phyloP scores from a whole-genome alignment of 1,140 invertebrate genomes.

The Apocrypta bakeri region DNA sequence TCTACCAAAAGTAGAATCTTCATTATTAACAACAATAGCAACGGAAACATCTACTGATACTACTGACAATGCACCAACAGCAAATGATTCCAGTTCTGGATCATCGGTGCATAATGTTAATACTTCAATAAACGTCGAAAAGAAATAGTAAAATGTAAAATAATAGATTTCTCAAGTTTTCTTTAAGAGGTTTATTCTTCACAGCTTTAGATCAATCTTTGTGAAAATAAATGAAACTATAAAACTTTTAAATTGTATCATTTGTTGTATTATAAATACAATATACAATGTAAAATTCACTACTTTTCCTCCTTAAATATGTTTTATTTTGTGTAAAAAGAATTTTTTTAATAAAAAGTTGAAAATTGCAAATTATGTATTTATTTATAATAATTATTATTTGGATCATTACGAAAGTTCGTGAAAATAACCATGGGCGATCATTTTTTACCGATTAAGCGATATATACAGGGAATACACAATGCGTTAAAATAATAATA shows the following conservation, averaged over 20 bases:
- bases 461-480: too few relatives aligned
- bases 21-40: not conserved
- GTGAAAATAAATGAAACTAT: not conserved
- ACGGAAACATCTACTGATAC: not conserved
- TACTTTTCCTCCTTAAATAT: not conserved
- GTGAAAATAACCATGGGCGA: too few relatives aligned
- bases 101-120: not conserved
- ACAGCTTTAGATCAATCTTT: not conserved
- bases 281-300: not conserved
- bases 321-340: constrained; percentile 9
- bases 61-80: not conserved
- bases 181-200: not conserved
- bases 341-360: not conserved
- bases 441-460: too few relatives aligned
- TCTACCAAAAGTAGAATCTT: not conserved
- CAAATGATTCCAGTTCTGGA: not conserved
- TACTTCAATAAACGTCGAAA: not conserved
- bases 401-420: too few relatives aligned
- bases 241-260: not conserved
- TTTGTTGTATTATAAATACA: not conserved
- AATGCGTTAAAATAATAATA: too few relatives aligned
- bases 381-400: too few relatives aligned
- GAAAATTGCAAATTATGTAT: not conserved
- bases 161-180: not conserved
- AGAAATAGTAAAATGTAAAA: not conserved